Evolutionary conservation across 1,140 invertebrate genomes (phyloP).

Genomic region (Rhopalosiphum maidis): DNA sequence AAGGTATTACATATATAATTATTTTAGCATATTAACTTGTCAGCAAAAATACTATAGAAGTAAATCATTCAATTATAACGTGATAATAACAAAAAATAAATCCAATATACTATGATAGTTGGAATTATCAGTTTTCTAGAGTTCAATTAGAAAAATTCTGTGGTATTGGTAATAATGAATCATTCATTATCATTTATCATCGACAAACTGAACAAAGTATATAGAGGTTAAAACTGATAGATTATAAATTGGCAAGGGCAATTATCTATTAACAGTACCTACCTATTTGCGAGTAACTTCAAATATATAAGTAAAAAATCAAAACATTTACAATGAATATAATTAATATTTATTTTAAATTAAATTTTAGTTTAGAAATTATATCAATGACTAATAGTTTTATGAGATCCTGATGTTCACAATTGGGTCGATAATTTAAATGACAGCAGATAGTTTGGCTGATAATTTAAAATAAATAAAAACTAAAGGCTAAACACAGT

Average conservation of each 20-base stretch:
- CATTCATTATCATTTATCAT: constrained; percentile 32
- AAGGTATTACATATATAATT: neutral
- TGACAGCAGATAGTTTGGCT: neutral
- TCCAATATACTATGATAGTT: neutral
- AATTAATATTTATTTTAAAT: neutral
- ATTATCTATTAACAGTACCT: neutral
- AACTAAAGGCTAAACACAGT: constrained; percentile 7
- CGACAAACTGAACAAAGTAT: neutral
- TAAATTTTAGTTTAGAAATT: neutral
- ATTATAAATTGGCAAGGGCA: constrained; percentile 29
- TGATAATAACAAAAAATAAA: constrained; percentile 7
- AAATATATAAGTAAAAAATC: neutral
- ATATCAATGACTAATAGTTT: neutral
- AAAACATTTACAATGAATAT: neutral
- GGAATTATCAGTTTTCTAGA: constrained; percentile 13
- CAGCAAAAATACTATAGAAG: neutral
- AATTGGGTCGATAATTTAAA: neutral
- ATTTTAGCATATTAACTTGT: neutral
- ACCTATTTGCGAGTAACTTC: neutral
- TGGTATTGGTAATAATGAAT: constrained; percentile 12
- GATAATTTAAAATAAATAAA: constrained; percentile 22
- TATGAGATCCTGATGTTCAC: neutral
- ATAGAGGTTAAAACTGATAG: constrained; percentile 27
- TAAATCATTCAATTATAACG: constrained; percentile 33
- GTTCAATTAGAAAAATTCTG: neutral